Percentiles rank a stretch among this genome's conserved stretches.
Conservation (phyloP, 2,888 invertebrate species). For the Oscheius sp. region DNA sequence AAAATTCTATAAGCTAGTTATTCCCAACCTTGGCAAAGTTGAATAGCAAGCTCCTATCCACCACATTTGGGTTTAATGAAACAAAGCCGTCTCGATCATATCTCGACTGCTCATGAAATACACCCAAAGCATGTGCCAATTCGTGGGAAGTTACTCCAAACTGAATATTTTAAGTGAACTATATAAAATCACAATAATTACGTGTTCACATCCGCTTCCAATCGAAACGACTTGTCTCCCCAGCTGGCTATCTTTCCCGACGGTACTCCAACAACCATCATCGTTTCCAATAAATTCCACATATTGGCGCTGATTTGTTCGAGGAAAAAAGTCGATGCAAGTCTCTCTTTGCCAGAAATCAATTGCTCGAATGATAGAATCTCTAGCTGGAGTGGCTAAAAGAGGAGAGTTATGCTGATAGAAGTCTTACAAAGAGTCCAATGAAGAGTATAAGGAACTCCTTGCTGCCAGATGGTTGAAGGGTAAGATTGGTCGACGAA, state of each 20-base stretch:
- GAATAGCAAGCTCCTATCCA: slow-evolving; percentile 41
- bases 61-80: slow-evolving; percentile 44
- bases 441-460: slow-evolving; percentile 46
- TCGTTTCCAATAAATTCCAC: slow-evolving; percentile 42
- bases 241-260: slow-evolving; percentile 46
- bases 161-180: slow-evolving; percentile 32
- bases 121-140: slow-evolving; percentile 55
- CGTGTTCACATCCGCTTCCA: slow-evolving; percentile 57
- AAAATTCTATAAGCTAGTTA: background rate
- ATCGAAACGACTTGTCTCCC: slow-evolving; percentile 53
- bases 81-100: slow-evolving; percentile 50
- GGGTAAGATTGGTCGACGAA: slow-evolving; percentile 44
- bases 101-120: slow-evolving; percentile 57
- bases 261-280: slow-evolving; percentile 60
- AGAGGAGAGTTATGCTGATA: background rate
- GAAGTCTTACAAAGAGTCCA: slow-evolving; percentile 33
- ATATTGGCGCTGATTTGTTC: slow-evolving; percentile 27
- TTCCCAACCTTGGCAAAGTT: slow-evolving; percentile 53
- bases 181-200: slow-evolving; percentile 21
- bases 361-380: slow-evolving; percentile 43
- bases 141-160: slow-evolving; percentile 59
- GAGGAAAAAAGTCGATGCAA: slow-evolving; percentile 48
- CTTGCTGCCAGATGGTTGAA: slow-evolving; percentile 45
- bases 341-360: slow-evolving; percentile 55
- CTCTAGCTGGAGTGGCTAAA: slow-evolving; percentile 31